Conservation (phyloP, 2,797 vertebrate species). For the Lophura swinhoii region DNA sequence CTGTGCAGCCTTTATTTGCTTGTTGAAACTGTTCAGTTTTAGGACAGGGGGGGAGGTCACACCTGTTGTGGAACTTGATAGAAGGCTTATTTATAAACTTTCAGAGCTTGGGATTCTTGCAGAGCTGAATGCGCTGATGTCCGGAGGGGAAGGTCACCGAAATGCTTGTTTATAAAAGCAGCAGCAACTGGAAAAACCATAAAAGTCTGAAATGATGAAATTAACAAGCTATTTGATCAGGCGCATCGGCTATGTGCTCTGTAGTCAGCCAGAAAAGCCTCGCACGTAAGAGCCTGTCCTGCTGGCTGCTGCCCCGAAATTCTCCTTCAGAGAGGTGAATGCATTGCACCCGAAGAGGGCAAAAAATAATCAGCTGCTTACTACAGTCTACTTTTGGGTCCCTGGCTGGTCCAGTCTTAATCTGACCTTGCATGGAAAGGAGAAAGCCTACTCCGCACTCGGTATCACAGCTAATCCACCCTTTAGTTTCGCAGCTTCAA, state of each 20-base stretch:
- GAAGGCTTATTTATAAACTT: slow-evolving; percentile 99
- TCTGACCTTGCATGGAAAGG: slow-evolving; percentile 77
- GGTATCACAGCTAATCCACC: slow-evolving; percentile 67
- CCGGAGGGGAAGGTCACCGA: slow-evolving; percentile 87
- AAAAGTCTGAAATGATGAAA: slow-evolving; percentile 94
- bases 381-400: slow-evolving; percentile 58
- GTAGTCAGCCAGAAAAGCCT: slow-evolving; percentile 71
- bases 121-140: slow-evolving; percentile 96
- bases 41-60: slow-evolving; percentile 98
- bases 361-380: slow-evolving; percentile 67
- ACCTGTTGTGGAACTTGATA: slow-evolving; percentile 99
- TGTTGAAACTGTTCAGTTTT: slow-evolving; percentile 99
- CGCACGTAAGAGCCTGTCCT: slow-evolving; percentile 65
- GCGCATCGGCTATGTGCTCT: slow-evolving; percentile 68
- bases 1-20: slow-evolving; percentile 81
- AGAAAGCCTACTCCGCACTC: slow-evolving; percentile 60
- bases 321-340: slow-evolving; percentile 43
- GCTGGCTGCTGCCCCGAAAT: slow-evolving; percentile 64
- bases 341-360: slow-evolving; percentile 48
- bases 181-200: slow-evolving; percentile 94
- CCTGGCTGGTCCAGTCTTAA: slow-evolving; percentile 64
- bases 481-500: slow-evolving; percentile 70
- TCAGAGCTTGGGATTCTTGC: slow-evolving; percentile 97
- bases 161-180: slow-evolving; percentile 97
- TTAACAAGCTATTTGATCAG: slow-evolving; percentile 88